Evolutionary conservation across 2,113 vertebrate species (phyloP).

Genomic region (Macquaria ambigua): DNA sequence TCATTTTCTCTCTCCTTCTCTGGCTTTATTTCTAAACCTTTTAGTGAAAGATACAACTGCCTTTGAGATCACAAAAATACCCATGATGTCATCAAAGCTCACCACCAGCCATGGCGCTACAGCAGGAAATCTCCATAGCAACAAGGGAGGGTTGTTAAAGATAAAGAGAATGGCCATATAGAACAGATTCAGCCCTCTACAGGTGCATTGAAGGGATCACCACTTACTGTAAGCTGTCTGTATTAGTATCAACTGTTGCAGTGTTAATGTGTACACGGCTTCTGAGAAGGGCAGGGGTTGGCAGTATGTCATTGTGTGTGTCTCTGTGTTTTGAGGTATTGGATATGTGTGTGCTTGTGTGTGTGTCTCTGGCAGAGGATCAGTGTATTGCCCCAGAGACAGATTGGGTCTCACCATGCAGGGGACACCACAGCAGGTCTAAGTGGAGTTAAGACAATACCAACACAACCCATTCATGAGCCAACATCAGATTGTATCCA

Average conservation of each 20-base stretch:
- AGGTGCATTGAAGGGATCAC: slow-evolving; percentile 32
- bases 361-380: slow-evolving; percentile 43
- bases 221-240: slow-evolving; percentile 10
- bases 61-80: slow-evolving; percentile 24
- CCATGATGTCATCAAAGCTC: slow-evolving; percentile 50
- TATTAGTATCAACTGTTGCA: slow-evolving; percentile 19
- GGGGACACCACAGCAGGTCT: slow-evolving; percentile 23
- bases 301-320: background rate
- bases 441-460: slow-evolving; percentile 20
- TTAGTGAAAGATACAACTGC: background rate
- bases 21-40: background rate
- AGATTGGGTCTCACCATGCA: slow-evolving; percentile 17
- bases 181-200: slow-evolving; percentile 43
- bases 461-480: background rate
- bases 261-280: slow-evolving; percentile 13
- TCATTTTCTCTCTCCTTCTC: background rate
- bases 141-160: slow-evolving; percentile 54
- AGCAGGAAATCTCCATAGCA: slow-evolving; percentile 68
- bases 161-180: slow-evolving; percentile 5
- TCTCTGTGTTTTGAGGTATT: slow-evolving; percentile 10
- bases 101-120: slow-evolving; percentile 43
- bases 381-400: slow-evolving; percentile 8
- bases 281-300: slow-evolving; percentile 2
- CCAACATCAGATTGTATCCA: background rate
- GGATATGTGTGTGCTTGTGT: background rate